These are phyloP conservation scores for Drosophila aldrichi DNA, from an alignment of 2,888 invertebrate species.

Conservation along the genomic window DNA sequence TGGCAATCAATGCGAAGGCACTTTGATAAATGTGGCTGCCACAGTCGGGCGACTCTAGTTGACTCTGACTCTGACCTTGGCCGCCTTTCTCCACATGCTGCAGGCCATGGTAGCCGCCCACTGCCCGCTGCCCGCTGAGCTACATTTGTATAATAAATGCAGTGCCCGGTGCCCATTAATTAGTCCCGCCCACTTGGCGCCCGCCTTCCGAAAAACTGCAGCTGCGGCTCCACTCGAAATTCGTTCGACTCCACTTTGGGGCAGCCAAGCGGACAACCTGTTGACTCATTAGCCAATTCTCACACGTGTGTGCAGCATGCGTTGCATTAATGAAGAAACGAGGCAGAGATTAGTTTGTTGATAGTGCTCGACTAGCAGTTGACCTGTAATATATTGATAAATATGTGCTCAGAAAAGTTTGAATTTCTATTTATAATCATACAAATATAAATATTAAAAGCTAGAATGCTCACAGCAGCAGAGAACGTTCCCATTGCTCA, in stretches of 20 bases:
- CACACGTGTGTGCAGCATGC: slow-evolving; percentile 45
- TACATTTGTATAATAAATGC: slow-evolving; percentile 65
- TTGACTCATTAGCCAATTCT: slow-evolving; percentile 66
- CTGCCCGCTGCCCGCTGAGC: slow-evolving; percentile 28
- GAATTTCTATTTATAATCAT: neutral
- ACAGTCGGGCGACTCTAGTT: slow-evolving; percentile 47
- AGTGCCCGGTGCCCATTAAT: slow-evolving; percentile 58
- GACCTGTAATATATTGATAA: neutral
- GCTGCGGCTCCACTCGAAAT: slow-evolving; percentile 22
- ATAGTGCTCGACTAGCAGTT: slow-evolving; percentile 1
- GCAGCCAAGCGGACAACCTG: slow-evolving; percentile 79
- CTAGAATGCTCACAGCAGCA: no score
- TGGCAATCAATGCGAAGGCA: slow-evolving; percentile 59
- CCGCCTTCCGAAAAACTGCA: slow-evolving; percentile 7
- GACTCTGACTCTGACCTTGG: slow-evolving; percentile 61
- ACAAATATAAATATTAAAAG: no score
- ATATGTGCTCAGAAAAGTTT: no score
- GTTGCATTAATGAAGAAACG: slow-evolving; percentile 61
- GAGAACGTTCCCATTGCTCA: no score
- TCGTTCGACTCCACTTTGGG: slow-evolving; percentile 25
- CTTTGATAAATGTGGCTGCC: slow-evolving; percentile 67
- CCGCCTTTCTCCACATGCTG: slow-evolving; percentile 52
- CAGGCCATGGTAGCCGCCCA: slow-evolving; percentile 8
- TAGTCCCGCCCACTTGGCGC: slow-evolving; percentile 13
- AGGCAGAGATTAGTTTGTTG: neutral